Evolutionary conservation across 1,140 invertebrate genomes (phyloP), one percentile per base, ranked within the genome.

Genomic region (Chironomus tepperi): DNA sequence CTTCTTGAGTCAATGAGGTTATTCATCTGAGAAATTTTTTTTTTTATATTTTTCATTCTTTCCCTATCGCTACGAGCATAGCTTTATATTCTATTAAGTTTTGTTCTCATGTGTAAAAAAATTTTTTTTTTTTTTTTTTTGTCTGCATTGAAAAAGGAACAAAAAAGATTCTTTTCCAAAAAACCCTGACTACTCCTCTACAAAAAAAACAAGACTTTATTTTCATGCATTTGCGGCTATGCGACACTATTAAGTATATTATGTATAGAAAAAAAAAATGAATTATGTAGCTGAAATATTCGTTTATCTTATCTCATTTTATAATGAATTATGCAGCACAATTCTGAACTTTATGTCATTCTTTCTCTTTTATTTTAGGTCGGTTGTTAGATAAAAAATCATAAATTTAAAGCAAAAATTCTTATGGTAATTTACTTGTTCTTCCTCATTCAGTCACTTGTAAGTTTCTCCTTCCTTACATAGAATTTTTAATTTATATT

Each of bases 1-100:
- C 47, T 57, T 57, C 47, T 57, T 57, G 47, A 57, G 47, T 57
- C 47, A 57, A 57, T 57, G 47, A 57, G 47, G 47, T 57, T 57
- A 57, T 57, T 57, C 47, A 57, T 57, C 47, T 57, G 47, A 57
- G 47, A 57, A 57, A n/a, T 57, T 57, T 57, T n/a, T 47, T 57
- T 5, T 57, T 34, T 34, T 2, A 0, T n/a, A 15, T 15, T 57
- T 57, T 57, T 57, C 15, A 47, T 47, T 47, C 43, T 47, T 15
- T 57, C 15, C 24, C 24, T 34, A 34, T 34, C 24, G 24, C 24
- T 34, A 34, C 24, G n/a, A 34, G 24, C 24, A 34, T 1, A 34
- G 5, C n/a, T 34, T 34, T 34, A 34, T 34, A 34, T 34, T 34
- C 24, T 34, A n/a, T n/a, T 34, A 2, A 34, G 1, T 34, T 34